A percentile compares a stretch with the other conserved stretches of the same genome.
These are phyloP conservation scores for Phalangium opilio DNA, from an alignment of 2,888 invertebrate genomes.

Conservation along the genomic window DNA sequence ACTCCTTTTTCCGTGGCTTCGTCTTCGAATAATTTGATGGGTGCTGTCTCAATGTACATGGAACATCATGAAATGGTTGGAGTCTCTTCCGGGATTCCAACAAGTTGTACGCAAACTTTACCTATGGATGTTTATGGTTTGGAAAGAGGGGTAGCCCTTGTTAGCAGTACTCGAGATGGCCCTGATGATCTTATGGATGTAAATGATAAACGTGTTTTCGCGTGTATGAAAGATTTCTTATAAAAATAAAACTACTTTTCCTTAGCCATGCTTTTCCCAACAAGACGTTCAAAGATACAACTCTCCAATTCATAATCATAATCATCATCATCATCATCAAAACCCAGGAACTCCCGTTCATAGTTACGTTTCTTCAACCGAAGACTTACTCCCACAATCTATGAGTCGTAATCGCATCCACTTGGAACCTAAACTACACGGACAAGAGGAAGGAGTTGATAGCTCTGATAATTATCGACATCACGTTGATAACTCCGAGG, in stretches of 20 bases:
- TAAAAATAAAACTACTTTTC: too few species aligned
- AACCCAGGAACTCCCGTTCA: slow-evolving; percentile 7
- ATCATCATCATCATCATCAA: too few species aligned
- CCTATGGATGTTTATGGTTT: slow-evolving; percentile 16
- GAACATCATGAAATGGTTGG: slow-evolving; percentile 4
- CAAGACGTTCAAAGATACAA: too few species aligned
- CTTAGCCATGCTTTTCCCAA: too few species aligned
- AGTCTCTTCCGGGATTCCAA: slow-evolving; percentile 7
- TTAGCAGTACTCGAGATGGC: slow-evolving; percentile 15
- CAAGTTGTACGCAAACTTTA: slow-evolving; percentile 12
- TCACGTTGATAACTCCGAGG: slow-evolving; percentile 11
- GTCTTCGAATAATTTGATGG: slow-evolving; percentile 11
- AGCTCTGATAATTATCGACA: slow-evolving; percentile 15
- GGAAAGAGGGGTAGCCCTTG: slow-evolving; percentile 14
- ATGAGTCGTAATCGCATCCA: too few species aligned
- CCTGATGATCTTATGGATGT: slow-evolving; percentile 14
- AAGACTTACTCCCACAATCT: slow-evolving; percentile 9
- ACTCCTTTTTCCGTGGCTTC: slow-evolving; percentile 13
- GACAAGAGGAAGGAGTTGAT: slow-evolving; percentile 4
- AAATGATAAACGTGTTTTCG: slow-evolving; percentile 1
- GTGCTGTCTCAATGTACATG: slow-evolving; percentile 12
- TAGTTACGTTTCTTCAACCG: slow-evolving; percentile 14
- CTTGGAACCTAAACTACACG: too few species aligned
- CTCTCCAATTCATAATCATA: too few species aligned
- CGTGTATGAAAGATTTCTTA: too few species aligned